These are phyloP conservation scores for Teleogryllus occipitalis DNA, from an alignment of 1,140 invertebrate species.

Conservation along the genomic window DNA sequence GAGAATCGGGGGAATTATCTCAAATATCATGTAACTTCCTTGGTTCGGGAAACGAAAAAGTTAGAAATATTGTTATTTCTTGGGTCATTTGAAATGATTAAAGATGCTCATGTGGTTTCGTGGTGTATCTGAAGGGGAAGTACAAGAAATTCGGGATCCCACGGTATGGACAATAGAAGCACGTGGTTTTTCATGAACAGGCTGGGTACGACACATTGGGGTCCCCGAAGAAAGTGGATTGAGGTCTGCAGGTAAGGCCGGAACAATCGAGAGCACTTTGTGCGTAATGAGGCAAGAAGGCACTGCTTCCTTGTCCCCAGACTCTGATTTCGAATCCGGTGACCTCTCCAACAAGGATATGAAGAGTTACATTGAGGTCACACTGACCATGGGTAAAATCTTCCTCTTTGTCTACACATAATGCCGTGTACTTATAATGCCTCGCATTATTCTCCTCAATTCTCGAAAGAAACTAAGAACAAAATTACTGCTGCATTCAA, in stretches of 20 bases:
- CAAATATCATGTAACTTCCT: background rate
- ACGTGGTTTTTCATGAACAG: background rate
- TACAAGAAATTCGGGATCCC: background rate
- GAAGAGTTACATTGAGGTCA: no score
- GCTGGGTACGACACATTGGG: background rate
- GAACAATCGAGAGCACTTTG: background rate
- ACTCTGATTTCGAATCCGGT: no score
- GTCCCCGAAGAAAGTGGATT: background rate
- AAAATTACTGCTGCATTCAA: no score
- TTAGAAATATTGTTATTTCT: background rate
- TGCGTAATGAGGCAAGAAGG: background rate
- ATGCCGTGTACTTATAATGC: no score
- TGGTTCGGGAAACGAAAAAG: background rate
- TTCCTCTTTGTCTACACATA: no score
- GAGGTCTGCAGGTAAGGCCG: background rate
- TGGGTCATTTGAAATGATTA: background rate
- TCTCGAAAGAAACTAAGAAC: no score
- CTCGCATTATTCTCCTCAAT: no score
- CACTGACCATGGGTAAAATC: no score
- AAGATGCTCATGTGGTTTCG: background rate
- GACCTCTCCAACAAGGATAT: no score
- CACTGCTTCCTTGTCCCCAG: no score
- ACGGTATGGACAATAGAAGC: background rate
- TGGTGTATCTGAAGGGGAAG: background rate
- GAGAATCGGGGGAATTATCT: constrained; percentile 3